These are phyloP conservation scores for Anguilla anguilla DNA, from an alignment of 2,797 vertebrate genomes.

Conservation along the genomic window DNA sequence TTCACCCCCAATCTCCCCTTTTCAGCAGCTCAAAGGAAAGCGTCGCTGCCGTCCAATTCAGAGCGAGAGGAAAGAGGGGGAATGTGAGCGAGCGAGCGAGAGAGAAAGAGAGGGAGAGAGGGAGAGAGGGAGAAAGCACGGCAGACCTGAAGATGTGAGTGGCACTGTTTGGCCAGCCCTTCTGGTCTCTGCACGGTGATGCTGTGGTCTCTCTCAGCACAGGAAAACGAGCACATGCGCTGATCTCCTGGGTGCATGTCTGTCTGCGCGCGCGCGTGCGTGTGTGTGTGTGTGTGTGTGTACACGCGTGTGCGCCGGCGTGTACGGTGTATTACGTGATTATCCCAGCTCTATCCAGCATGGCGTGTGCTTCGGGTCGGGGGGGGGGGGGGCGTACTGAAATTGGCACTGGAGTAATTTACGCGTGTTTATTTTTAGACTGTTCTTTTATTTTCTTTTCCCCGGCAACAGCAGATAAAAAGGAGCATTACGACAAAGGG, in stretches of 20 bases:
- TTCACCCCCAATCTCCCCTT: background rate
- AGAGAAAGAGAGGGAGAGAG: background rate
- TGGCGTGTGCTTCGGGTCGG: conserved; percentile 40
- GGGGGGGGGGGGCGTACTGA: background rate
- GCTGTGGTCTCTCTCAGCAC: background rate
- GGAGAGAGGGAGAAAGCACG: background rate
- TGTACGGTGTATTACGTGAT: background rate
- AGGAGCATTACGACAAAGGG: background rate
- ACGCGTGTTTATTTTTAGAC: background rate
- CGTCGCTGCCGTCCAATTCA: background rate
- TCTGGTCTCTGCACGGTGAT: background rate
- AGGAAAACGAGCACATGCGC: background rate
- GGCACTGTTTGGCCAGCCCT: background rate
- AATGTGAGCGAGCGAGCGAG: background rate
- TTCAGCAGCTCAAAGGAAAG: background rate
- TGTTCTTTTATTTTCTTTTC: conserved; percentile 2
- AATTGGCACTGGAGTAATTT: background rate
- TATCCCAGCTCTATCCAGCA: too few relatives aligned
- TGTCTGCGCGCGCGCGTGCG: background rate
- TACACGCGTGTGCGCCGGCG: too few relatives aligned
- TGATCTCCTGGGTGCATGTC: background rate
- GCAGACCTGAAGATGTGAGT: background rate
- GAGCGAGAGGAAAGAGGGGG: background rate
- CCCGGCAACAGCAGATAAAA: conserved; percentile 21
- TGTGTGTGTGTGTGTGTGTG: background rate